Evolutionary conservation across 2,113 vertebrate genomes (phyloP).

Genomic region (Polypterus senegalus): DNA sequence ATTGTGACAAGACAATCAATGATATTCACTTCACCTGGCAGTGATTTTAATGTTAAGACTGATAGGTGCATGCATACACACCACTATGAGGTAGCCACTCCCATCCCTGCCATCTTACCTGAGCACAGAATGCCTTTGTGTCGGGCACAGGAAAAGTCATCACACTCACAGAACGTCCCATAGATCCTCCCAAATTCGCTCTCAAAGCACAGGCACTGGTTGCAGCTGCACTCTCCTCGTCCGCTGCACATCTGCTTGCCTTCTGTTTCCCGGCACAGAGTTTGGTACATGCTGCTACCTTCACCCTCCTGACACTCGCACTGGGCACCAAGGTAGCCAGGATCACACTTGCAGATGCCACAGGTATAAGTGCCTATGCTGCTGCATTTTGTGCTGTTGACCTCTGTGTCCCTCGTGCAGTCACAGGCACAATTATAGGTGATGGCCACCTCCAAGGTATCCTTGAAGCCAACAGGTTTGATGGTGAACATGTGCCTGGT

Average conservation of each 20-base stretch:
- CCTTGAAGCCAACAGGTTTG: conserved; percentile 84
- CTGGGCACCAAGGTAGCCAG: conserved; percentile 68
- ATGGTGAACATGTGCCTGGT: conserved; percentile 62
- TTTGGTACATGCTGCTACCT: conserved; percentile 44
- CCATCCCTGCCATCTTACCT: conserved; percentile 50
- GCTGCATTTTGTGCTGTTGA: conserved; percentile 66
- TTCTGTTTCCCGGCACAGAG: conserved; percentile 72
- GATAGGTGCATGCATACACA: no score
- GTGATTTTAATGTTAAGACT: no score
- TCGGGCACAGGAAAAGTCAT: conserved; percentile 90
- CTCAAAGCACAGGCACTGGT: conserved; percentile 85
- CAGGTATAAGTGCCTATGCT: conserved; percentile 70
- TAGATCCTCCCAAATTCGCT: conserved; percentile 94
- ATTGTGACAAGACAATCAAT: no score
- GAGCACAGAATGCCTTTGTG: conserved; percentile 91
- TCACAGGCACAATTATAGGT: conserved; percentile 70
- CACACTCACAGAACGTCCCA: conserved; percentile 86
- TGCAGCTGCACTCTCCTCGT: conserved; percentile 86
- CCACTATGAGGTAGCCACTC: no score
- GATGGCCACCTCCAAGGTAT: conserved; percentile 67
- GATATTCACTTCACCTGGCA: no score
- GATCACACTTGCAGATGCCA: conserved; percentile 68
- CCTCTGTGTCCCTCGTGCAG: conserved; percentile 44
- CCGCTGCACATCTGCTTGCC: conserved; percentile 86
- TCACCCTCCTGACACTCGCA: conserved; percentile 87